A percentile compares a stretch with the other conserved stretches of the same genome.
These are phyloP conservation scores for Mormyrops boulengeri DNA, from an alignment of 2,797 vertebrate species.

Conservation along the genomic window DNA sequence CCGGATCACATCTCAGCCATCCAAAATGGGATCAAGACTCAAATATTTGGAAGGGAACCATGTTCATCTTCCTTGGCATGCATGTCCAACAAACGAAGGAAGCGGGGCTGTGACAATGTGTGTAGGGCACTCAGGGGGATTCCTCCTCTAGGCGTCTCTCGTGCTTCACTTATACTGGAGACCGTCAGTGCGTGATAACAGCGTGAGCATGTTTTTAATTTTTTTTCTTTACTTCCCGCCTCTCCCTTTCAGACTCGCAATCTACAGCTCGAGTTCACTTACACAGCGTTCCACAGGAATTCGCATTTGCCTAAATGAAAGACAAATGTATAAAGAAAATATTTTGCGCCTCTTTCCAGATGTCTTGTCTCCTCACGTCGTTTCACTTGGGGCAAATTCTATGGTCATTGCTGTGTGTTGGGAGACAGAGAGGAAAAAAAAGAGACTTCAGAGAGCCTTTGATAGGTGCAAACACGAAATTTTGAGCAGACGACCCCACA, in stretches of 20 bases:
- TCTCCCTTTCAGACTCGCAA: not conserved
- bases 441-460: not conserved
- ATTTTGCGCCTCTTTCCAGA: not conserved
- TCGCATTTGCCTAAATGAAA: not conserved
- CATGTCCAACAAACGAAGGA: not conserved
- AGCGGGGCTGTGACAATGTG: not conserved
- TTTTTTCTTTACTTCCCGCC: not conserved
- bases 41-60: not conserved
- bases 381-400: constrained; percentile 11
- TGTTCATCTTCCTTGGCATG: not conserved
- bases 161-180: not conserved
- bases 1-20: not conserved
- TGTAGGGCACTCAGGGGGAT: not conserved
- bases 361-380: not conserved
- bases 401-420: not conserved
- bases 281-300: not conserved
- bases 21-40: not conserved
- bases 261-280: not conserved
- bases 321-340: constrained; percentile 1
- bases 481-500: not conserved
- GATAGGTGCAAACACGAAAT: not conserved
- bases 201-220: not conserved
- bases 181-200: not conserved
- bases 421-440: not conserved
- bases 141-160: not conserved